Base-by-base conservation (phyloP, 2,797 vertebrate species). In the Helicolenus hilgendorfi region DNA sequence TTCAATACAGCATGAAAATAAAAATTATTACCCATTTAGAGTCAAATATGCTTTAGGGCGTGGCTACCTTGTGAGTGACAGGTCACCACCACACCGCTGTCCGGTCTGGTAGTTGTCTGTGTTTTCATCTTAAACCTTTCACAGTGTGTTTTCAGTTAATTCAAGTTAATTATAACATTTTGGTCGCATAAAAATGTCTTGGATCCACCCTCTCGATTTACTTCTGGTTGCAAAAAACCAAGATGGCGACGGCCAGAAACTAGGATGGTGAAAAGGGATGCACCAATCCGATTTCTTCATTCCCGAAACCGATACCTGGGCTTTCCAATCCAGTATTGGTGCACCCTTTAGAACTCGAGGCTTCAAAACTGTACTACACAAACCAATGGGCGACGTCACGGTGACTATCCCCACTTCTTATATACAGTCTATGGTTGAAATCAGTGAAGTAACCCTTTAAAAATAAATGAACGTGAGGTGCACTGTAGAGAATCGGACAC, bases 401-500 rank as follows among this genome's bases (percentile, higher is more conserved):
- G 53, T 22, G 53, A 22, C n/a, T n/a, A 55, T 9, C 9, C 9
- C 53, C n/a, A 55, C 53, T 55, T 53, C 49, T 53, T 55, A 55
- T 55, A 55, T 55, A 55, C n/a, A 55, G 9, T 55, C n/a, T 22
- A 1, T 49, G 1, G 24, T 6, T 67, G 4, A 75, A 77, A 75
- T 80, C 24, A 59, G 36, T 26, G 13, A 67, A 60, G 29, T 0
- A 56, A 11, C 27, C 24, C 18, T 69, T 77, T 27, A 22, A 27
- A 67, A 70, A 41, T 7, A 56, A 68, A 33, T 18, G 0, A 53
- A 82, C 41, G 27, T 29, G 60, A 79, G 77, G 77, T 88, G 68
- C 60, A 72, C 22, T 24, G 41, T 9, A 35, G 49, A 83, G 72
- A 62, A 77, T 31, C 75, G 75, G 88, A 79, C 59, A 83, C 26